Percentiles rank a stretch among this genome's conserved stretches.
phyloP scores from a whole-genome alignment of 2,888 invertebrate genomes.

The Eretmocerus hayati region DNA sequence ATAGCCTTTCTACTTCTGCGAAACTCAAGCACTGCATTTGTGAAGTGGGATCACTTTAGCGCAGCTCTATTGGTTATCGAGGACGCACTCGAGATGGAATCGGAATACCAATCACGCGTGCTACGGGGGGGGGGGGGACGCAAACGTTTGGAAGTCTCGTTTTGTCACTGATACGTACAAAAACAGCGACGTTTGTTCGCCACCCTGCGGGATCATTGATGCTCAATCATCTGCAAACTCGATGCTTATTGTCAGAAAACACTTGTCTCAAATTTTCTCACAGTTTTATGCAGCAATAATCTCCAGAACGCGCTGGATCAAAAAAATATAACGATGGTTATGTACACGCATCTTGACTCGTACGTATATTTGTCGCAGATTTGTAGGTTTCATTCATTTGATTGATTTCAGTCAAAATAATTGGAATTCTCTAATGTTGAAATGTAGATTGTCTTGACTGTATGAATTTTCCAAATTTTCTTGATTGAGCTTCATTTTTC shows the following conservation, averaged over 20 bases:
- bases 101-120: constrained; percentile 1
- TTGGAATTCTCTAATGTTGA: too few species aligned
- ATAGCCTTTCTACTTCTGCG: not conserved
- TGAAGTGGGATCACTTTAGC: not conserved
- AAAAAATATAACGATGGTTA: constrained; percentile 35
- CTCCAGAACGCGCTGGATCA: constrained; percentile 35
- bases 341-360: too few species aligned
- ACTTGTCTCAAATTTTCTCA: constrained; percentile 36
- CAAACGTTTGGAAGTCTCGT: constrained; percentile 26
- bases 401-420: too few species aligned
- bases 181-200: constrained; percentile 16
- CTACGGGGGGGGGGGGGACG: constrained; percentile 19
- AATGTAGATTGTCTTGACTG: too few species aligned
- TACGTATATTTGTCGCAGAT: too few species aligned
- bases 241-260: constrained; percentile 34
- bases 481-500: too few species aligned
- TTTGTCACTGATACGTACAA: constrained; percentile 28
- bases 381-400: too few species aligned
- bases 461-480: too few species aligned
- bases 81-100: constrained; percentile 28
- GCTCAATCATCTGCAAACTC: constrained; percentile 42
- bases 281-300: constrained; percentile 32
- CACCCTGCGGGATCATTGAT: constrained; percentile 42
- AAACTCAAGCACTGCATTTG: not conserved
- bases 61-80: constrained; percentile 26